Evolutionary conservation across 2,797 vertebrate species (phyloP), one percentile per base, ranked within the genome.

Genomic region (Clarias platycephalus): DNA sequence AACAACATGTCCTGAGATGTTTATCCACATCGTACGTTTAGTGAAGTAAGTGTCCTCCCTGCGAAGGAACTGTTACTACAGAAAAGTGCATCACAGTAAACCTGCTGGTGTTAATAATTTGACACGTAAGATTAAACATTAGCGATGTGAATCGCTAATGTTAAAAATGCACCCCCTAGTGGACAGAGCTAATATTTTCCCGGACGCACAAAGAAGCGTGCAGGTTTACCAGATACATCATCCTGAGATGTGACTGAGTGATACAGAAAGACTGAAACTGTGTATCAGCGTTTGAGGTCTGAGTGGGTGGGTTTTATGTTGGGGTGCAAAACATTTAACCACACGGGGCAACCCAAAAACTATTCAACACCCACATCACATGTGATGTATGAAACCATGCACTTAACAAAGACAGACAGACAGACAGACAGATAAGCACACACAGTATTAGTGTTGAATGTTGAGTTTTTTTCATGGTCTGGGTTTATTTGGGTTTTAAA

Each of bases 211-310:
- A 12, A 34, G 20, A 20, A 22, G 16, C 16, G 34, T 0, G 31
- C 2, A 3, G 0, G 7, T 8, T 16, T 28, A 3, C 8, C 16
- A 67, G 18, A 34, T 20, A 22, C 4, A 10, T 37, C 66, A 37
- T 20, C 66, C 34, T 63, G 76, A 24, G 76, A 62, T 79, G 57
- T 49, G 44, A 12, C 2, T 49, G 10, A 49, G 44, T 49, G 44
- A 49, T 49, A 49, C 44, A 49, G 44, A 49, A 49, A 10, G 44
- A 49, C 10, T 10, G 44, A 49, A 49, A 49, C 44, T 49, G 44
- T n/a, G 34, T 67, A 66, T 66, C 62, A 80, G 78, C 62, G 2
- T 64, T 66, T 66, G 18, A 80, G 77, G 77, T 80, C 5, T 16
- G 9, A 3, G 77, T 80, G 58, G 60, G 58, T 28, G 22, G 31